Base-by-base conservation (phyloP, 2,888 invertebrate species). In the Catocala fraxini region DNA sequence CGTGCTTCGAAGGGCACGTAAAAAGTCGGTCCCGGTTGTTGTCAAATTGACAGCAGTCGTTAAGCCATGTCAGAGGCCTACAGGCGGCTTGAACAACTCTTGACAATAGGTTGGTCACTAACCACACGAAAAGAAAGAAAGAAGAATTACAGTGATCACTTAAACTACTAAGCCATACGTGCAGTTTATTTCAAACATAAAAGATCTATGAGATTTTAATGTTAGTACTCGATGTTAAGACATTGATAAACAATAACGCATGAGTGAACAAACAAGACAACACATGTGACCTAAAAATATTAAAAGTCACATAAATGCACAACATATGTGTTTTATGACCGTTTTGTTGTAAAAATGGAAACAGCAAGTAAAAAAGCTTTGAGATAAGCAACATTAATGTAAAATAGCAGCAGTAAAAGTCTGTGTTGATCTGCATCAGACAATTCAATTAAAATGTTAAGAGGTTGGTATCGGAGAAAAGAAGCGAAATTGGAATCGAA, bases 281-380 rank as follows among this genome's bases (percentile, higher is more conserved):
- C 77, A 79, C 65, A 73, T 73, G 79, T 71, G 77, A 66, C 71
- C 67, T 53, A 63, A 57, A 56, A 39, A 12, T 52, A 47, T 52
- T 43, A 61, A 65, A 71, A 63, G 51, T 42, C 46, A 52, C 54
- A 72, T 68, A 70, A 67, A 68, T 65, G 54, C 51, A 68, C 43
- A 60, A 60, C 67, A 68, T 64, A 55, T 70, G 68, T 51, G 13
- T 54, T 65, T 62, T 67, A 66, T 15, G 41, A 46, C 33, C 39
- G 11, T 54, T 55, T 51, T 56, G 62, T 47, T 54, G 52, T 58
- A 55, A 65, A 60, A 67, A 72, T 55, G 62, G 56, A 56, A 59
- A 65, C 45, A 56, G 45, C 58, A 65, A 56, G 66, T 59, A 68
- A 60, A 55, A 61, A 43, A 64, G 43, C 65, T 59, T 66, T 71